Percentiles rank a stretch among this genome's conserved stretches.
Conservation (phyloP, 2,888 invertebrate species). For the Caenorhabditis becei region DNA sequence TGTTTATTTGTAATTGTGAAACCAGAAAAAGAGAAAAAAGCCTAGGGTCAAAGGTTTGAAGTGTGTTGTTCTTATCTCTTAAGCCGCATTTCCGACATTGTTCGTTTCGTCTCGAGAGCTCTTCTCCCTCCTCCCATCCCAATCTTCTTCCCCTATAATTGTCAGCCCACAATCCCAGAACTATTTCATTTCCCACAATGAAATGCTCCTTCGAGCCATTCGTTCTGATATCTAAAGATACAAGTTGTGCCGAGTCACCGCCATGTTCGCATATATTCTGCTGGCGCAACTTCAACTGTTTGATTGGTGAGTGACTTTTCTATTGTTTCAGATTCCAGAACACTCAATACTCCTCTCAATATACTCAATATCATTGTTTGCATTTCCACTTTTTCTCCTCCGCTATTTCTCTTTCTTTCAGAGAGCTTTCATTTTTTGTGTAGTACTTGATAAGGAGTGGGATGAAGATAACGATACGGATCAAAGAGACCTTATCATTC, state of each 20-base stretch:
- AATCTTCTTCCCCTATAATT: slow-evolving; percentile 11
- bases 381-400: slow-evolving; percentile 49
- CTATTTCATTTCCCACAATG: slow-evolving; percentile 11
- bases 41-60: slow-evolving; percentile 33
- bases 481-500: no score
- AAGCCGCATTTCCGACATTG: slow-evolving; percentile 54
- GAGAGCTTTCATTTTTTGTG: slow-evolving; percentile 43
- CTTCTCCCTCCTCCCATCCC: neutral
- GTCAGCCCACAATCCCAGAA: neutral
- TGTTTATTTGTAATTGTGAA: slow-evolving; percentile 5
- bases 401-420: no score
- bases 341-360: slow-evolving; percentile 13
- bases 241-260: slow-evolving; percentile 67
- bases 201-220: slow-evolving; percentile 63
- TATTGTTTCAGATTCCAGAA: slow-evolving; percentile 39
- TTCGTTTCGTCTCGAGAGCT: slow-evolving; percentile 44
- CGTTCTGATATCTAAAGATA: slow-evolving; percentile 58
- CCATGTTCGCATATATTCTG: slow-evolving; percentile 70
- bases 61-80: slow-evolving; percentile 48
- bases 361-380: slow-evolving; percentile 35
- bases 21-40: slow-evolving; percentile 22
- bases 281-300: slow-evolving; percentile 64
- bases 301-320: slow-evolving; percentile 60
- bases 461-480: no score
- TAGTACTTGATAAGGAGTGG: slow-evolving; percentile 24